A percentile compares a stretch with the other conserved stretches of the same genome.
Conservation (phyloP, 2,888 invertebrate species). For the Microctonus aethiopoides region DNA sequence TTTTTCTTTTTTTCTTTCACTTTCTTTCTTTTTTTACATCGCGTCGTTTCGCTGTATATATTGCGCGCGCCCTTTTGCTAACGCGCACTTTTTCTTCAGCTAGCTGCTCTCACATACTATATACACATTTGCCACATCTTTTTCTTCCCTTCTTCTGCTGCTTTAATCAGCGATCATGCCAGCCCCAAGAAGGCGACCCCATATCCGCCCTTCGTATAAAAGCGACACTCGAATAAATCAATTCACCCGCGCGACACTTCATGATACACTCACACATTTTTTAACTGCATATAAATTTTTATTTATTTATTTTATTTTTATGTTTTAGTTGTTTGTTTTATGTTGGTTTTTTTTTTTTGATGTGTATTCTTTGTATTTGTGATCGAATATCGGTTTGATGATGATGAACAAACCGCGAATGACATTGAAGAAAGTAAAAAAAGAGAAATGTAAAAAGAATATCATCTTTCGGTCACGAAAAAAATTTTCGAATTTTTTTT, state of each 20-base stretch:
- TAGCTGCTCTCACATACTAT: neutral
- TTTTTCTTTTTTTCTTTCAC: conserved; percentile 23
- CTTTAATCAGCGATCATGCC: conserved; percentile 46
- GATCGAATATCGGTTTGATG: neutral
- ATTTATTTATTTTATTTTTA: neutral
- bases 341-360: neutral
- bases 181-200: conserved; percentile 29
- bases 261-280: conserved; percentile 4
- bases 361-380: neutral
- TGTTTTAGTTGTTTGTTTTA: neutral
- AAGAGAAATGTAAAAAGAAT: too few species aligned
- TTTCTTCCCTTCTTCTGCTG: conserved; percentile 23
- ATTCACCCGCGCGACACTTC: conserved; percentile 4
- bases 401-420: neutral
- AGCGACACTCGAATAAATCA: conserved; percentile 25
- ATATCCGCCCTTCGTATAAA: conserved; percentile 4
- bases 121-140: conserved; percentile 9
- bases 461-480: neutral
- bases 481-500: neutral
- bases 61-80: conserved; percentile 4
- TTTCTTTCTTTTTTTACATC: conserved; percentile 12
- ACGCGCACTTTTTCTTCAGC: conserved; percentile 5
- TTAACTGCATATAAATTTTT: neutral
- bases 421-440: neutral
- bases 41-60: neutral